phyloP scores from a whole-genome alignment of 2,888 invertebrate genomes.

The Choreutis nemorana region DNA sequence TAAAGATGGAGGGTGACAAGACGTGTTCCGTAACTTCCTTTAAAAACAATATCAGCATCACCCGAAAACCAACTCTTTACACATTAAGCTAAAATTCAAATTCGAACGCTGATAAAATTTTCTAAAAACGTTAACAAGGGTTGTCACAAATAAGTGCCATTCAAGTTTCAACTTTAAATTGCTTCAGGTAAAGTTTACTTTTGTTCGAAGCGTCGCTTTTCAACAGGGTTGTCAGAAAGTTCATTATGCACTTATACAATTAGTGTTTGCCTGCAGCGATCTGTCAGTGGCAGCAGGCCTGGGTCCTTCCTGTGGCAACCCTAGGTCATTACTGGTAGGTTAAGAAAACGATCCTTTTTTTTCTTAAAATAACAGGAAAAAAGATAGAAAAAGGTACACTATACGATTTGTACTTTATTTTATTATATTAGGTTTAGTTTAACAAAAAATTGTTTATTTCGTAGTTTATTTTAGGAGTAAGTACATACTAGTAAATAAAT shows the following conservation, averaged over 20 bases:
- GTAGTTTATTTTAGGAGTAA: neutral
- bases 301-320: constrained; percentile 42
- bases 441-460: no score
- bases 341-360: no score
- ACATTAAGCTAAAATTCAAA: constrained; percentile 10
- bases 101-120: no score
- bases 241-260: constrained; percentile 64
- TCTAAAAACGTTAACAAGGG: constrained; percentile 31
- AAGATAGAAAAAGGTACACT: no score
- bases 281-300: constrained; percentile 31
- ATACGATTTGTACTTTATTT: no score
- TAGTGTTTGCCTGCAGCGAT: constrained; percentile 49
- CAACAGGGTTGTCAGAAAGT: no score
- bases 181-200: no score
- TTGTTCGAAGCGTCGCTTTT: no score
- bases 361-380: no score
- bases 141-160: constrained; percentile 50
- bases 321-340: no score
- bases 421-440: no score
- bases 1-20: constrained; percentile 37
- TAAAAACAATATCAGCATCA: constrained; percentile 12
- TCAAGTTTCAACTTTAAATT: no score
- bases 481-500: constrained; percentile 1
- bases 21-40: constrained; percentile 28
- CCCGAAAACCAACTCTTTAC: constrained; percentile 17